Conservation (phyloP, 1,140 invertebrate genomes). For the Schmidtea mediterranea region DNA sequence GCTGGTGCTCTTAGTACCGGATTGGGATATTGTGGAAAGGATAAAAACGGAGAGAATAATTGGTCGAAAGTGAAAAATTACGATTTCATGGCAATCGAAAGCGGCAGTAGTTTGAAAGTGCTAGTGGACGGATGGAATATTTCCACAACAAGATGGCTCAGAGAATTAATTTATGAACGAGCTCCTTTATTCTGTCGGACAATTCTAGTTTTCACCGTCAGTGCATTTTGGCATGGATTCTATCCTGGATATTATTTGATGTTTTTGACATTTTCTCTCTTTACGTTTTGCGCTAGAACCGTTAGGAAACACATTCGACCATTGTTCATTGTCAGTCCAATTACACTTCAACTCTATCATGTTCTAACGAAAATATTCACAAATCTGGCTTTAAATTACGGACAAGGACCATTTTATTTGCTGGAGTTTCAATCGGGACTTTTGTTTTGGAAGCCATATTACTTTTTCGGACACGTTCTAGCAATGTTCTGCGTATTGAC, state of each 20-base stretch:
- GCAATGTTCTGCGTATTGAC: no score
- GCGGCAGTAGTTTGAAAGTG: slow-evolving; percentile 45
- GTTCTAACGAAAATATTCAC: slow-evolving; percentile 44
- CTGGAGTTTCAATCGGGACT: slow-evolving; percentile 35
- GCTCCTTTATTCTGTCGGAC: slow-evolving; percentile 30
- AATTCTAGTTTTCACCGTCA: slow-evolving; percentile 49
- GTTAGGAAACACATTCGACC: slow-evolving; percentile 45
- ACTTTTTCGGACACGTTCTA: not conserved
- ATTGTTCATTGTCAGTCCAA: slow-evolving; percentile 38
- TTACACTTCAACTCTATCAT: slow-evolving; percentile 44
- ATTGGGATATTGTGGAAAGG: slow-evolving; percentile 58
- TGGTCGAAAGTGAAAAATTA: slow-evolving; percentile 79
- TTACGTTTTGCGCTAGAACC: slow-evolving; percentile 50
- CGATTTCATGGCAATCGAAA: slow-evolving; percentile 60
- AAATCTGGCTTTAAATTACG: slow-evolving; percentile 49
- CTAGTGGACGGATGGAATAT: slow-evolving; percentile 67
- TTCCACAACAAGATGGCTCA: slow-evolving; percentile 41
- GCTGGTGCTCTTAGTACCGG: slow-evolving; percentile 74
- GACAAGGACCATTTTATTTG: slow-evolving; percentile 56
- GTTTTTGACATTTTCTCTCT: slow-evolving; percentile 56
- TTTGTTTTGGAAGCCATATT: slow-evolving; percentile 6
- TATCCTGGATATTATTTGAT: slow-evolving; percentile 88
- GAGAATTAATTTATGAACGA: slow-evolving; percentile 39
- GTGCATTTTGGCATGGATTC: slow-evolving; percentile 79
- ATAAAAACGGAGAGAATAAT: slow-evolving; percentile 34